phyloP scores from a whole-genome alignment of 2,113 vertebrate species.

The Triplophysa rosa region DNA sequence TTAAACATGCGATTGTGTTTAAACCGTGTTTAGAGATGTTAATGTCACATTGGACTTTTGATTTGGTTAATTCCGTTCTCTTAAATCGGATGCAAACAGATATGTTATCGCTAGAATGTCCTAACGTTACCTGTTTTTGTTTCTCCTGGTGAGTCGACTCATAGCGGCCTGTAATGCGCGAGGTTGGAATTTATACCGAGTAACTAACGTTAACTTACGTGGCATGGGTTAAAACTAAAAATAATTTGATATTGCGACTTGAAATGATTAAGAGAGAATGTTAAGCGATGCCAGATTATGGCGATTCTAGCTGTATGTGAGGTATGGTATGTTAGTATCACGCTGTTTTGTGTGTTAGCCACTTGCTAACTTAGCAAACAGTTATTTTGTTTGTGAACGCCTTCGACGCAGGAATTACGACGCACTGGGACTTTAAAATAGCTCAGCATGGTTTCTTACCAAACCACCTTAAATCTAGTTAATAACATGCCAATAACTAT shows the following conservation, averaged over 20 bases:
- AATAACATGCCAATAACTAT: too few species aligned
- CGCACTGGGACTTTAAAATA: not conserved
- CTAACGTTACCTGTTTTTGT: too few species aligned
- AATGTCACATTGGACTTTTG: not conserved
- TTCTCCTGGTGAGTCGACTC: not conserved
- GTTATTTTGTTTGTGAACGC: not conserved
- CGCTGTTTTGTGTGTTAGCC: slow-evolving; percentile 19
- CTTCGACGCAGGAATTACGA: too few species aligned
- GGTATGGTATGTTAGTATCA: not conserved
- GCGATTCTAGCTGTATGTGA: not conserved
- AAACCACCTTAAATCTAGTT: too few species aligned
- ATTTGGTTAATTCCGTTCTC: not conserved
- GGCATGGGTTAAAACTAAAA: not conserved
- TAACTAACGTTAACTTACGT: not conserved
- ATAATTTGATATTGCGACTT: not conserved
- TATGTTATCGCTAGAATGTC: not conserved
- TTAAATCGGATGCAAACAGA: not conserved
- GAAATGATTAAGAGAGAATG: too few species aligned
- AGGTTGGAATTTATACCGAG: not conserved
- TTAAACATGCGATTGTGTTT: not conserved
- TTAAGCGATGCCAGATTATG: not conserved
- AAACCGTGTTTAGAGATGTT: not conserved
- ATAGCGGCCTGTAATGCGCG: not conserved
- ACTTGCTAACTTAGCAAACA: slow-evolving; percentile 7
- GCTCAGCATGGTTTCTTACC: not conserved